Evolutionary conservation across 2,113 vertebrate species (phyloP), one percentile per base, ranked within the genome.

Genomic region (Tupaia chinensis): DNA sequence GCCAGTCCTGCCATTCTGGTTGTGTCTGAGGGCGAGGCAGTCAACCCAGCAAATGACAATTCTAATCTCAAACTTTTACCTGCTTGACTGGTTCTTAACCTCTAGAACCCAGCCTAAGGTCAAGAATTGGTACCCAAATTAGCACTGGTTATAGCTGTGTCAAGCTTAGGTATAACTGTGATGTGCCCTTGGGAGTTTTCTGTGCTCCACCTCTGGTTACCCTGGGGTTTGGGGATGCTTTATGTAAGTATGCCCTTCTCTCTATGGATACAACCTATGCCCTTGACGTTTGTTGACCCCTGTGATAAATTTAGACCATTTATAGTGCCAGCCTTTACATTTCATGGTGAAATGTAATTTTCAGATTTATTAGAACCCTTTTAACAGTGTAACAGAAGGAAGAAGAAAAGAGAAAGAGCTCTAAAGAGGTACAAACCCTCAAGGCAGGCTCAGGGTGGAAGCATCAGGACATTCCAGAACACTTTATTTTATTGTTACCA

Each of bases 251-350:
- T 73, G 32, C 7, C 10, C 25, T n/a, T 65, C 58, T 27, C 79
- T 93, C 3, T 68, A 0, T 25, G 15, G 22, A 23, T 60, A 32
- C 32, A 70, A 74, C 68, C 9, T 70, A 44, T 29, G 54, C 58
- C 19, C 56, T 90, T 65, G 89, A 65, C 27, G 70, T 77, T 84
- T 34, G 23, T 81, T 73, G 84, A 54, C 11, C 16, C 3, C 13
- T 22, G 1, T 69, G 69, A 70, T 93, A 77, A 60, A 8, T 92
- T 93, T 89, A 94, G n/a, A 68, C 44, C 60, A 66, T 89, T 96
- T 83, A 54, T 81, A 91, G 72, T 92, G 73, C 17, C 13, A 87
- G 68, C 54, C 86, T 97, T 96, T 77, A 89, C 25, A 81, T 82
- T 88, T 91, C 23, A 32, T 27, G n/a, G 70, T 68, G 65, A 91